Conservation (phyloP, 53 echinoderm and acorn worm species). For the Antedon mediterranea region DNA sequence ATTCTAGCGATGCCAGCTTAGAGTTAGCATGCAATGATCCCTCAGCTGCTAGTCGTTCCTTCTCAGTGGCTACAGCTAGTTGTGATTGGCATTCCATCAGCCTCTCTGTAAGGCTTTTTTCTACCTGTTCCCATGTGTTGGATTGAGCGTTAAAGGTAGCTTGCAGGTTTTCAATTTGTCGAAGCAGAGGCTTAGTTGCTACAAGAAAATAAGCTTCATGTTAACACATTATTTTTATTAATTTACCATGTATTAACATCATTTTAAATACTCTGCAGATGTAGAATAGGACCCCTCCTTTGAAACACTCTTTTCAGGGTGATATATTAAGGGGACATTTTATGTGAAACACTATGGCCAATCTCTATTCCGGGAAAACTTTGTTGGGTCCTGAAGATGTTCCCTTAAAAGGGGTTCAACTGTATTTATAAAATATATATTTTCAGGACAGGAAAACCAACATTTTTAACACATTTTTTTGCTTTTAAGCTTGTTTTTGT, state of each 20-base stretch:
- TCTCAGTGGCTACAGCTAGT: slow-evolving; percentile 58
- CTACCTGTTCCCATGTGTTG: slow-evolving; percentile 77
- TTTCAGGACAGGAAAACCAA: not conserved
- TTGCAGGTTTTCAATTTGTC: slow-evolving; percentile 94
- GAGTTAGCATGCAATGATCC: slow-evolving; percentile 52
- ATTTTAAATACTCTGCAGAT: too few species aligned
- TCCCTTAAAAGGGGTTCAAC: too few species aligned
- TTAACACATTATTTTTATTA: too few species aligned
- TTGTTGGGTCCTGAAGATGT: too few species aligned
- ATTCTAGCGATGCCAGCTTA: slow-evolving; percentile 75
- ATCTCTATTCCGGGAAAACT: too few species aligned
- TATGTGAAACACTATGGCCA: too few species aligned
- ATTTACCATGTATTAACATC: too few species aligned
- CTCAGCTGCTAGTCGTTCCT: slow-evolving; percentile 70
- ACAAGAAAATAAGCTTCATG: not conserved
- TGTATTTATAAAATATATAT: too few species aligned
- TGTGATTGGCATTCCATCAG: slow-evolving; percentile 68
- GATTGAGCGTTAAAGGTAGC: slow-evolving; percentile 91
- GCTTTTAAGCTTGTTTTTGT: not conserved
- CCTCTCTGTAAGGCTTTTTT: slow-evolving; percentile 71
- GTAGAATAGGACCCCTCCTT: too few species aligned
- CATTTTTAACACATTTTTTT: not conserved
- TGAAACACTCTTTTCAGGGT: too few species aligned
- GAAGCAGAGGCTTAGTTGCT: slow-evolving; percentile 83
- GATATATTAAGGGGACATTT: too few species aligned